Conservation (phyloP, 2,113 vertebrate species). For the Nyctibius bracteatus region DNA sequence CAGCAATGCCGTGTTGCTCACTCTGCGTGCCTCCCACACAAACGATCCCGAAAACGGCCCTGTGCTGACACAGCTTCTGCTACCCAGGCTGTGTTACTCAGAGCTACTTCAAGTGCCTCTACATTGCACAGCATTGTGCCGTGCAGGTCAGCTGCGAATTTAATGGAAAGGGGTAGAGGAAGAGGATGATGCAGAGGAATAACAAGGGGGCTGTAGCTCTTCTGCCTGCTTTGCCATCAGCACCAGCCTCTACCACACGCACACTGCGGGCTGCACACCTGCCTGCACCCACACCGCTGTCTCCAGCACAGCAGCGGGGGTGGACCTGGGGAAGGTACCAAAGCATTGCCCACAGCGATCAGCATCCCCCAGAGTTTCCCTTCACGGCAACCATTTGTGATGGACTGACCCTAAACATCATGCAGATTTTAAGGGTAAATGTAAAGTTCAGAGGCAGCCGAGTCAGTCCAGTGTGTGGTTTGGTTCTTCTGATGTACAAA, state of each 20-base stretch:
- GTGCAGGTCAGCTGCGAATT: neutral
- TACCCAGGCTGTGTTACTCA: neutral
- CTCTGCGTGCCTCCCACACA: neutral
- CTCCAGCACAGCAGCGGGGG: neutral
- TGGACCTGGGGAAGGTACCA: neutral
- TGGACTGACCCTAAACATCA: neutral
- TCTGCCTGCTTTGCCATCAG: neutral
- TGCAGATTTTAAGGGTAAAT: neutral
- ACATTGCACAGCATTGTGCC: accelerated
- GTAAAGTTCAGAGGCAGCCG: neutral
- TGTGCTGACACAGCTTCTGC: neutral
- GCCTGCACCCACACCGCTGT: accelerated
- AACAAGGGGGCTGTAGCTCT: neutral
- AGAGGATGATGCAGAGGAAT: neutral
- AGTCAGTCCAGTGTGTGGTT: neutral
- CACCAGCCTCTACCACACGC: neutral
- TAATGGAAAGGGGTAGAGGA: neutral
- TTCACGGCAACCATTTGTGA: neutral
- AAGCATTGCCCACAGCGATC: neutral
- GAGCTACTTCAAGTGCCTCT: neutral
- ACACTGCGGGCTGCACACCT: neutral
- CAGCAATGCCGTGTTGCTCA: neutral
- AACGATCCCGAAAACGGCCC: neutral
- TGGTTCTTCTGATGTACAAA: neutral
- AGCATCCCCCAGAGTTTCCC: neutral